phyloP scores from a whole-genome alignment of 2,113 vertebrate genomes.

The Thunnus maccoyii region DNA sequence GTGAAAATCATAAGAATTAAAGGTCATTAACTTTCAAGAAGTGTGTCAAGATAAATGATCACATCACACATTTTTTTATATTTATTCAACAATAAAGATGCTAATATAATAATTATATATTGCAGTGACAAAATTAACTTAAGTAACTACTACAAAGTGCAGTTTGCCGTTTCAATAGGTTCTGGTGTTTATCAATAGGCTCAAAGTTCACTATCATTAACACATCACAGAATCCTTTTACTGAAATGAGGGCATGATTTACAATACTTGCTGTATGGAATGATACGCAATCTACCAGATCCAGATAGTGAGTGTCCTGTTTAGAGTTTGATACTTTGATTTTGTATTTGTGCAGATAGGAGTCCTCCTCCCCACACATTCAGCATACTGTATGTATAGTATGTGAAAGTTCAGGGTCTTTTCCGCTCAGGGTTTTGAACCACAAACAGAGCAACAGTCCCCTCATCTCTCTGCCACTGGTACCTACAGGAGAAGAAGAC shows the following conservation, averaged over 20 bases:
- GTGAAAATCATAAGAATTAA: no score
- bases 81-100: background rate
- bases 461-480: conserved; percentile 87
- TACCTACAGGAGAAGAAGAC: conserved; percentile 82
- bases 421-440: conserved; percentile 91
- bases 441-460: conserved; percentile 87
- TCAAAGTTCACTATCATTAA: background rate
- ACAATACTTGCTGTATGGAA: background rate
- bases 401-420: conserved; percentile 75
- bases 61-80: conserved; percentile 5
- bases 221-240: background rate
- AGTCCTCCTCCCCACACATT: background rate
- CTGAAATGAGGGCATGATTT: background rate
- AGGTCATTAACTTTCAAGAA: no score
- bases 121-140: background rate
- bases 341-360: background rate
- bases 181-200: background rate
- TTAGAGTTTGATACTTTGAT: no score
- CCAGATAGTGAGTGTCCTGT: no score
- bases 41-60: background rate
- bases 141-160: background rate
- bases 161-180: background rate
- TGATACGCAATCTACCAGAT: background rate
- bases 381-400: background rate
- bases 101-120: background rate